Conservation (phyloP, 2,888 invertebrate species). For the Hybos culiciformis region DNA sequence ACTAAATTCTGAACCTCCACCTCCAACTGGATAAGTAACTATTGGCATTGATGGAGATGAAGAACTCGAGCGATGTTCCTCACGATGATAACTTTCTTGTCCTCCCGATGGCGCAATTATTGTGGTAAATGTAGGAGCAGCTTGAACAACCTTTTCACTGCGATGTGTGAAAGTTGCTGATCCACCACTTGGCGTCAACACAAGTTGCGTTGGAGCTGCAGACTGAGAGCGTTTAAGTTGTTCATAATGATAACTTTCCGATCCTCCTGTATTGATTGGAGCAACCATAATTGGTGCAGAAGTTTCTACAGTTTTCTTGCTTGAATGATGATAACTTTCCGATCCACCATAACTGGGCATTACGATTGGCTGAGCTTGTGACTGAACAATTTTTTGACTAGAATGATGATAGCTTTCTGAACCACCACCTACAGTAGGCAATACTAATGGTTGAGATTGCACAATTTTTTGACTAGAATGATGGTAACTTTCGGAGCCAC, state of each 20-base stretch:
- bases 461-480: slow-evolving; percentile 17
- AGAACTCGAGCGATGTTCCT: slow-evolving; percentile 9
- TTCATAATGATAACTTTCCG: slow-evolving; percentile 24
- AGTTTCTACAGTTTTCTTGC: slow-evolving; percentile 12
- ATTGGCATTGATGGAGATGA: slow-evolving; percentile 10
- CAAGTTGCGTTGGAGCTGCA: slow-evolving; percentile 1
- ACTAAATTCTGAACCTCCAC: slow-evolving; percentile 14
- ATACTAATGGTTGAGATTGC: slow-evolving; percentile 14
- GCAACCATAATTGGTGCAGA: slow-evolving; percentile 16
- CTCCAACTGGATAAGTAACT: slow-evolving; percentile 8
- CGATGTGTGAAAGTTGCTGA: slow-evolving; percentile 7
- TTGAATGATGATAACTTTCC: slow-evolving; percentile 23
- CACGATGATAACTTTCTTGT: slow-evolving; percentile 17
- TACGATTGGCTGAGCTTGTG: slow-evolving; percentile 18
- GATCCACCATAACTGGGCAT: slow-evolving; percentile 20
- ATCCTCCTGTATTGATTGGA: slow-evolving; percentile 13
- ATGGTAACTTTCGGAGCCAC: slow-evolving; percentile 24
- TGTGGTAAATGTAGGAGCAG: slow-evolving; percentile 9
- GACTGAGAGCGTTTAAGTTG: slow-evolving; percentile 11
- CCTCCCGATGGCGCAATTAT: slow-evolving; percentile 16
- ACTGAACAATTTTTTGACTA: slow-evolving; percentile 17
- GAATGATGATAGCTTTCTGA: slow-evolving; percentile 20
- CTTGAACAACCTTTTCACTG: slow-evolving; percentile 12
- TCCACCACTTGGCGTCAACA: not conserved
- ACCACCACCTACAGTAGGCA: slow-evolving; percentile 14